These are phyloP conservation scores for Folsomia candida DNA, from an alignment of 2,888 invertebrate genomes.

Conservation along the genomic window DNA sequence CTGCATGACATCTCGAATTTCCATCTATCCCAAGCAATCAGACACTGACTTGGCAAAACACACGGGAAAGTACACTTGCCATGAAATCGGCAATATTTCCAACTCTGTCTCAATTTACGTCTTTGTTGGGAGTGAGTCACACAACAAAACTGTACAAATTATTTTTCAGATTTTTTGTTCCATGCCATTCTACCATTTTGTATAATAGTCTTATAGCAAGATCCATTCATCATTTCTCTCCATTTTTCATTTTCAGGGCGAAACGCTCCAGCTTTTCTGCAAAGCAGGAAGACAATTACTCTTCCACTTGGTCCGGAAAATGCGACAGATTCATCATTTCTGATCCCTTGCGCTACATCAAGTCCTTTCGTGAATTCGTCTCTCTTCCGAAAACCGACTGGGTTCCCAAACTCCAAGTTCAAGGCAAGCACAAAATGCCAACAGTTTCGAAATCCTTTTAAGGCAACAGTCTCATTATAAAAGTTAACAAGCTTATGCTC, in stretches of 20 bases:
- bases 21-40: constrained; percentile 32
- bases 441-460: too few relatives aligned
- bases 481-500: too few relatives aligned
- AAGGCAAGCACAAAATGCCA: constrained; percentile 6
- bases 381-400: constrained; percentile 21
- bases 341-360: constrained; percentile 32
- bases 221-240: background rate
- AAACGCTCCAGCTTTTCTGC: constrained; percentile 31
- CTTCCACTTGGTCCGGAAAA: constrained; percentile 20
- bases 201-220: background rate
- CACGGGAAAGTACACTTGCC: constrained; percentile 35
- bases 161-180: background rate
- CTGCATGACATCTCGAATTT: constrained; percentile 30
- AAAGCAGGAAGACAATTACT: constrained; percentile 27
- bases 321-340: constrained; percentile 23
- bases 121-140: constrained; percentile 31
- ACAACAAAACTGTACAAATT: background rate
- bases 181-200: background rate
- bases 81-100: constrained; percentile 28
- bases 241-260: too few relatives aligned
- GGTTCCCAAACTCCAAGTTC: constrained; percentile 8
- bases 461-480: too few relatives aligned
- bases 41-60: constrained; percentile 30
- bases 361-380: constrained; percentile 20
- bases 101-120: constrained; percentile 25